phyloP scores from a whole-genome alignment of 2,888 invertebrate genomes.

The Drosophila mercatorum region DNA sequence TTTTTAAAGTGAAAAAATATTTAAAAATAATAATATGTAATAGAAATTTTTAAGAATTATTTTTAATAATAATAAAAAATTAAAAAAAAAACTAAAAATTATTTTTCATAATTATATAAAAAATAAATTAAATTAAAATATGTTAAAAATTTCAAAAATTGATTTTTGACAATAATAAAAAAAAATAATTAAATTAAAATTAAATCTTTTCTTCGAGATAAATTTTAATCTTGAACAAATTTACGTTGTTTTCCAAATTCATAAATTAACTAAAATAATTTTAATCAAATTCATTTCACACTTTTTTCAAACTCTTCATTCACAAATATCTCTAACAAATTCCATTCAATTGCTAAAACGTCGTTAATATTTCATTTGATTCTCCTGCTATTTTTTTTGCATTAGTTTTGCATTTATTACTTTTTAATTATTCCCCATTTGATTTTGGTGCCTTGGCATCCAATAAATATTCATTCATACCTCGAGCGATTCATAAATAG shows the following conservation, averaged over 20 bases:
- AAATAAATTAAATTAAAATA: neutral
- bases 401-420: neutral
- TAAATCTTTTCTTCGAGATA: neutral
- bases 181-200: neutral
- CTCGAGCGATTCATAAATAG: conserved; percentile 20
- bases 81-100: too few species aligned
- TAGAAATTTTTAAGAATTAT: too few species aligned
- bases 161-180: neutral
- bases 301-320: too few species aligned
- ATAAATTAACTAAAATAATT: neutral
- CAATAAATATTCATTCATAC: conserved; percentile 17
- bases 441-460: neutral
- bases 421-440: conserved; percentile 4
- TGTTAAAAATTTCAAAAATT: too few species aligned
- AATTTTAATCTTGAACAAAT: neutral
- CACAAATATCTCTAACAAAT: neutral
- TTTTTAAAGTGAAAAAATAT: too few species aligned
- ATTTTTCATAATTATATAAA: neutral
- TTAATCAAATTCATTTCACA: too few species aligned
- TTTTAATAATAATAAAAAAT: too few species aligned
- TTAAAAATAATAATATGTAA: too few species aligned
- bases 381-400: neutral
- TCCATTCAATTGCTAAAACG: neutral
- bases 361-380: neutral
- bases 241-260: neutral